Evolutionary conservation across 1,140 invertebrate species (phyloP).

Genomic region (Lineus longissimus): DNA sequence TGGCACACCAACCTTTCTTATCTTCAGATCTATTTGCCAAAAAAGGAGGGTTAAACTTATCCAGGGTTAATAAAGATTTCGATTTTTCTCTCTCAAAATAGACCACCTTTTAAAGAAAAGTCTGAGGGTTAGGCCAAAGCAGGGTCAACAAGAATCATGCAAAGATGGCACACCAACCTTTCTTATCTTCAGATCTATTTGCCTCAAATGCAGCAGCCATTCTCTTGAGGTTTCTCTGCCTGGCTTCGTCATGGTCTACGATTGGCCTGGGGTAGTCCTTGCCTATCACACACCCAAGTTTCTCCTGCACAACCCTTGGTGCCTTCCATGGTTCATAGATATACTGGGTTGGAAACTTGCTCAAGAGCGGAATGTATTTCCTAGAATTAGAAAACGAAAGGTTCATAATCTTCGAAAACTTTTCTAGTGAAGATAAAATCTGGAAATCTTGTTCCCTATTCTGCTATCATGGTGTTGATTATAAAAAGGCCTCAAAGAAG

Average conservation of each 20-base stretch:
- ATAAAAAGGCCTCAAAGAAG: not conserved
- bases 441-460: too few relatives aligned
- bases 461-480: not conserved
- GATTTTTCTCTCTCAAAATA: too few relatives aligned
- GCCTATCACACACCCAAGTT: slow-evolving; percentile 78
- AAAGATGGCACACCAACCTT: too few relatives aligned
- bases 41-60: too few relatives aligned
- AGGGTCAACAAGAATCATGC: too few relatives aligned
- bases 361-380: slow-evolving; percentile 74
- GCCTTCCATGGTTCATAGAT: slow-evolving; percentile 88
- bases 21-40: too few relatives aligned
- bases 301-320: slow-evolving; percentile 68
- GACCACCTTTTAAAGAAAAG: too few relatives aligned
- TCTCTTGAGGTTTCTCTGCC: slow-evolving; percentile 33
- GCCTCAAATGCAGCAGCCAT: slow-evolving; percentile 38
- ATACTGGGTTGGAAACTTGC: slow-evolving; percentile 77
- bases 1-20: too few relatives aligned
- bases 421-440: too few relatives aligned
- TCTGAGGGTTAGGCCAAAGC: too few relatives aligned
- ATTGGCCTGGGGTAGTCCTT: slow-evolving; percentile 81
- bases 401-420: not conserved
- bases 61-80: too few relatives aligned
- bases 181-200: slow-evolving; percentile 14
- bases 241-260: slow-evolving; percentile 64
- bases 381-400: slow-evolving; percentile 54